phyloP scores from a whole-genome alignment of 2,113 vertebrate genomes.

The Numenius arquata region DNA sequence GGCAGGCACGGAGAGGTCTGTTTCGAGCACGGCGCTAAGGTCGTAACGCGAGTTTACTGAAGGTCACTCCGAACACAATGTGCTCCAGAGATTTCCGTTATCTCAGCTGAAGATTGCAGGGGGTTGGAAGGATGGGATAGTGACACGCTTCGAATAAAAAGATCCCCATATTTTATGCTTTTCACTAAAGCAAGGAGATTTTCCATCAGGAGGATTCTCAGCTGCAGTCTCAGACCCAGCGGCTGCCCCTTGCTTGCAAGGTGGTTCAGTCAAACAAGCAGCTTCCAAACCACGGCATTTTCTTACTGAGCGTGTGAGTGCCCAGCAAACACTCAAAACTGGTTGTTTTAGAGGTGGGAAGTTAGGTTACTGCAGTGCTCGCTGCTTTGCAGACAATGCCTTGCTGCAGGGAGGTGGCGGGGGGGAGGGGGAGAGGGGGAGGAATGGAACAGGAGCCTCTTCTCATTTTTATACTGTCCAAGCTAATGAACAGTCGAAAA shows the following conservation, averaged over 20 bases:
- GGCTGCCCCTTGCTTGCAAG: not conserved
- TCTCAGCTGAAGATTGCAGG: not conserved
- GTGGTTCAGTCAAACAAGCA: not conserved
- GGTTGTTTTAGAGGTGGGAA: not conserved
- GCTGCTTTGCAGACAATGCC: not conserved
- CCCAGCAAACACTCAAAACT: not conserved
- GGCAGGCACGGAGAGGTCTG: constrained; percentile 19
- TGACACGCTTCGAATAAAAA: not conserved
- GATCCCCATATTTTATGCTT: not conserved
- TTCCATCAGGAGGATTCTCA: not conserved
- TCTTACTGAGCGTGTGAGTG: not conserved
- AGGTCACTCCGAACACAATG: constrained; percentile 29
- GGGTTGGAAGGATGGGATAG: not conserved
- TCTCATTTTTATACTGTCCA: not conserved
- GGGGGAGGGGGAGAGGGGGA: too few species aligned
- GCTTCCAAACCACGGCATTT: not conserved
- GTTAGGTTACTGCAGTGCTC: not conserved
- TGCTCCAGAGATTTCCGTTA: not conserved
- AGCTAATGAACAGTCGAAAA: not conserved
- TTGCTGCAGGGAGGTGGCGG: too few species aligned
- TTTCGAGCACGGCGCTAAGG: not conserved
- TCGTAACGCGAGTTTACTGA: not conserved
- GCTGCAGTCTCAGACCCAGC: not conserved
- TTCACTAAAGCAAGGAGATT: not conserved
- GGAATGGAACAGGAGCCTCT: not conserved